Evolutionary conservation across 2,797 vertebrate species (phyloP), one percentile per base, ranked within the genome.

Genomic region (Tokudaia tokunoshimensis): DNA sequence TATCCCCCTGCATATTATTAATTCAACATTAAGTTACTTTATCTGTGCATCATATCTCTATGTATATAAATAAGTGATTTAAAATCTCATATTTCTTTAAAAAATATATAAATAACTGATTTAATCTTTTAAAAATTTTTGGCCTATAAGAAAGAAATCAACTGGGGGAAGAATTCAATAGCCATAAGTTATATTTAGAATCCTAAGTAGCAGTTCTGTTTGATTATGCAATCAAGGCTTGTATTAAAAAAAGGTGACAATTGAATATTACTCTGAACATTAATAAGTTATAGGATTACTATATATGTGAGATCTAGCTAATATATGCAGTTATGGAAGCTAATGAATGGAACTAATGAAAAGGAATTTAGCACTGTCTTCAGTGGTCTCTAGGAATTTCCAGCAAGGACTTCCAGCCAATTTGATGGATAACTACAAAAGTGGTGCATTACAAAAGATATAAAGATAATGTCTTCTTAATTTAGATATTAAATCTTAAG

Each of bases 291-390:
- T 92, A 61, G 34, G 26, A 96, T 94, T 96, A 94, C 95, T 97
- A 87, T 89, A 92, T 75, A 17, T 94, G 67, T 96, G 76, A 94
- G 20, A 37, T 87, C 95, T 96, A 91, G 82, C 81, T 97, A 97
- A 96, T 95, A 94, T 94, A 95, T 91, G 96, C 89, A 94, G 80
- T 97, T 97, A 97, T 91, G 89, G 91, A 97, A 97, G 92, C 82
- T 97, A 97, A 97, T 97, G 97, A 97, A 91, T 92, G 95, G 95
- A 97, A 96, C 93, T 97, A 98, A 97, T 97, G 96, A 96, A 96
- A 94, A 95, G 82, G 96, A 96, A 91, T 97, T 97, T 94, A 96
- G 67, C 65, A 92, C 63, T 0, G 0, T 94, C 93, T 92, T 91
- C 84, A 94, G 72, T 29, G 75, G 79, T 92, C 94, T 96, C 87